phyloP scores from a whole-genome alignment of 2,113 vertebrate species.

The Eurystomus gularis region DNA sequence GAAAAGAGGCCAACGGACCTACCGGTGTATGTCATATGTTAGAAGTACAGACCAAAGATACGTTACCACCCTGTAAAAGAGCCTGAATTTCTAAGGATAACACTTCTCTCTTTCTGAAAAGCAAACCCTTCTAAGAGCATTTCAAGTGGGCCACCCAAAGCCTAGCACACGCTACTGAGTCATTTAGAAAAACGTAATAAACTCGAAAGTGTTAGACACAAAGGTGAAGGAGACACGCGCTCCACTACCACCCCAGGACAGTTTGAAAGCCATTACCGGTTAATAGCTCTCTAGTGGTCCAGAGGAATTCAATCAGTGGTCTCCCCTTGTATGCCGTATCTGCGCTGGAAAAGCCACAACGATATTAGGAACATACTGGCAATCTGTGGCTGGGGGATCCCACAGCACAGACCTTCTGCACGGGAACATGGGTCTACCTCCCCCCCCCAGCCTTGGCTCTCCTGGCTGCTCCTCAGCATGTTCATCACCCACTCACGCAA shows the following conservation, averaged over 20 bases:
- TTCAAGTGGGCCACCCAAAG: constrained; percentile 62
- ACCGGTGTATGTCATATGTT: fast-evolving
- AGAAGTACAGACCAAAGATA: not conserved
- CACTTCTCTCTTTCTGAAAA: constrained; percentile 52
- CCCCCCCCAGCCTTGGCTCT: not conserved
- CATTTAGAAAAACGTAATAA: constrained; percentile 57
- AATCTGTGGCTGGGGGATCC: not conserved
- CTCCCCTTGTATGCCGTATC: not conserved
- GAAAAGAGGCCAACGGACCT: not conserved
- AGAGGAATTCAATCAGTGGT: constrained; percentile 9
- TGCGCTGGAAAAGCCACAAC: not conserved
- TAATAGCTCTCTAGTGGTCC: constrained; percentile 35
- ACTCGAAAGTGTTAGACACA: constrained; percentile 27
- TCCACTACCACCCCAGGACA: not conserved
- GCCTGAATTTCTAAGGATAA: constrained; percentile 36
- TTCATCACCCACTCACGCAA: not conserved
- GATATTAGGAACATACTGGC: not conserved
- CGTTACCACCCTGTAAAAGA: not conserved
- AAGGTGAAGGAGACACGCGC: constrained; percentile 35
- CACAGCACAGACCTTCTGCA: not conserved
- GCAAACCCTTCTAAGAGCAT: constrained; percentile 26
- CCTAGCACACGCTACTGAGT: constrained; percentile 28
- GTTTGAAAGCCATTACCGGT: constrained; percentile 10
- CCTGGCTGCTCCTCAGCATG: not conserved
- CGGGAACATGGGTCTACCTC: not conserved